Conservation (phyloP, 2,113 vertebrate genomes). For the Prionailurus bengalensis region DNA sequence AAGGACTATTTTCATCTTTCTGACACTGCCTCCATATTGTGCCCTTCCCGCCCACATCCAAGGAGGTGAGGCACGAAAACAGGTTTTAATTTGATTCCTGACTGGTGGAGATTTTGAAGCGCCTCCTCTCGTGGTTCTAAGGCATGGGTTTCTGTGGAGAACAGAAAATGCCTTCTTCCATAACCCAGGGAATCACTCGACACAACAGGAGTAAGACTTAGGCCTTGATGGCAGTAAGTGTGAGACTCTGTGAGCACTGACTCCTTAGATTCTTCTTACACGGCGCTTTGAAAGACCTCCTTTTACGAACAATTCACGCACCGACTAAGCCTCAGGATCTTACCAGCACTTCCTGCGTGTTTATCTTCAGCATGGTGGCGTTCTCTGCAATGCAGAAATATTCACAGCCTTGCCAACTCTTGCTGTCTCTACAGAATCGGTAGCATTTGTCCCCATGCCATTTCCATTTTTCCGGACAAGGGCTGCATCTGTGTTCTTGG, state of each 20-base stretch:
- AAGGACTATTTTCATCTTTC: neutral
- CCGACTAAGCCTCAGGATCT: neutral
- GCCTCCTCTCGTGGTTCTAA: neutral
- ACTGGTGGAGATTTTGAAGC: neutral
- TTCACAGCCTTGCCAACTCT: slow-evolving; percentile 77
- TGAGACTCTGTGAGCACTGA: neutral
- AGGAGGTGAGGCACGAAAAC: neutral
- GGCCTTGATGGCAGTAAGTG: neutral
- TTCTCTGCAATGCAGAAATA: slow-evolving; percentile 75
- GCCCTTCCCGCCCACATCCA: neutral
- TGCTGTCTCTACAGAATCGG: slow-evolving; percentile 73
- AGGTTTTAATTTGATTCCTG: neutral
- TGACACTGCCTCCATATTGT: neutral
- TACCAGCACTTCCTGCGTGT: slow-evolving; percentile 76
- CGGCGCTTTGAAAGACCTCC: neutral
- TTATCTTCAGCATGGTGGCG: slow-evolving; percentile 80
- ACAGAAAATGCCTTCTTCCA: neutral
- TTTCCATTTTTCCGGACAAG: slow-evolving; percentile 79
- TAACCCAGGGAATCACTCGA: neutral
- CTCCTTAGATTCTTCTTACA: neutral
- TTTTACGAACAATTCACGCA: neutral
- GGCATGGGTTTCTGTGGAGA: neutral
- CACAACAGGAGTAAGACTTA: neutral
- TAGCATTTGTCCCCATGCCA: slow-evolving; percentile 79
- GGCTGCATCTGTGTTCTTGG: slow-evolving; percentile 77